A percentile compares a stretch with the other conserved stretches of the same genome.
Conservation (phyloP, 1,140 invertebrate species). For the Drosophila kohkoa region DNA sequence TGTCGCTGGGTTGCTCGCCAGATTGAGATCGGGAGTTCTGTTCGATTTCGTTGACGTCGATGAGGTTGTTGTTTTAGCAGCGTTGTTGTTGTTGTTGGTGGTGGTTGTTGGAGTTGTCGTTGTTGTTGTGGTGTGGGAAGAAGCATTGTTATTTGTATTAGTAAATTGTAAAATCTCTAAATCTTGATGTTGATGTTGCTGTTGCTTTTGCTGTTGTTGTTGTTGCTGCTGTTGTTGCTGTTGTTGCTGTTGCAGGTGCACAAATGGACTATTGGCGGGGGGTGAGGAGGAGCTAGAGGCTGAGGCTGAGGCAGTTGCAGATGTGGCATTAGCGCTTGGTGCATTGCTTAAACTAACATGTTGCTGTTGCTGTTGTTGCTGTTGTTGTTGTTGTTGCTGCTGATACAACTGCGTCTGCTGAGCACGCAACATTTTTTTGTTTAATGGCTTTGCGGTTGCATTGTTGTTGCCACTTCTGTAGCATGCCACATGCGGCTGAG, state of each 20-base stretch:
- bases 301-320: conserved; percentile 28
- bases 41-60: conserved; percentile 36
- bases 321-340: conserved; percentile 14
- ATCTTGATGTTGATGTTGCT: conserved; percentile 73
- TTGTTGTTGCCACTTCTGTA: conserved; percentile 23
- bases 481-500: conserved; percentile 34
- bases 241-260: conserved; percentile 54
- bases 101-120: conserved; percentile 28
- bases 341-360: conserved; percentile 38
- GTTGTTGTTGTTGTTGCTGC: conserved; percentile 67
- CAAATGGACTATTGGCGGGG: conserved; percentile 49
- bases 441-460: conserved; percentile 64
- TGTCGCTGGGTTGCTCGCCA: conserved; percentile 33
- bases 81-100: conserved; percentile 36
- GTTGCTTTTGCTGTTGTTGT: conserved; percentile 50
- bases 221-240: conserved; percentile 53
- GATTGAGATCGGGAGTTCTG: conserved; percentile 79
- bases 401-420: conserved; percentile 77
- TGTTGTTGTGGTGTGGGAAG: conserved; percentile 53
- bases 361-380: conserved; percentile 53
- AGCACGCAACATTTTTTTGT: conserved; percentile 82
- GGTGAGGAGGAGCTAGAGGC: conserved; percentile 48
- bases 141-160: conserved; percentile 69
- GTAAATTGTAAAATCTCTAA: conserved; percentile 79
- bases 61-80: conserved; percentile 23